Conservation (phyloP, 37 sponge, comb jelly and placozoan genomes). For the Halichondria panicea region DNA sequence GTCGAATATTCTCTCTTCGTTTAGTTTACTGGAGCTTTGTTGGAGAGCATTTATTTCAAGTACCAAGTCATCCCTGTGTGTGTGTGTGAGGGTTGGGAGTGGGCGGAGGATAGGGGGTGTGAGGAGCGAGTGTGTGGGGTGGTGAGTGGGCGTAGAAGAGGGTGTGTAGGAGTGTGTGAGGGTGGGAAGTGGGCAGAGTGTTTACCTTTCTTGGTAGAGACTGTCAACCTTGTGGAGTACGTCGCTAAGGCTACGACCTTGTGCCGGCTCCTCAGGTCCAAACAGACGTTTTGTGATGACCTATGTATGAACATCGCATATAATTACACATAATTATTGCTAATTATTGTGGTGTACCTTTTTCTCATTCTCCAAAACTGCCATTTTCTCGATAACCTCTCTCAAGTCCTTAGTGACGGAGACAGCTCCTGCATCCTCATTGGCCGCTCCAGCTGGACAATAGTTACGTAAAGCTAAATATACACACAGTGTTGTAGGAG, state of each 20-base stretch:
- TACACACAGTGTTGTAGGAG: too few species aligned
- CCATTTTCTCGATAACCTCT: constrained; percentile 11
- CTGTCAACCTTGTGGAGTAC: constrained; percentile 32
- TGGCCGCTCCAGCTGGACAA: neutral
- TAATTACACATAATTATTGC: neutral
- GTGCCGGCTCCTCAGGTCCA: constrained; percentile 15
- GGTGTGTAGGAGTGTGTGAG: neutral
- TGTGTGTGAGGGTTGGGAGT: neutral
- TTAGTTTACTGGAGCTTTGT: constrained; percentile 33
- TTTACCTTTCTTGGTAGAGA: constrained; percentile 23
- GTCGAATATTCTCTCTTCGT: constrained; percentile 54
- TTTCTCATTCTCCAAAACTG: constrained; percentile 32
- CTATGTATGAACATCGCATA: neutral
- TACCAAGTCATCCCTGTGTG: constrained; percentile 22
- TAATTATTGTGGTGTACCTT: constrained; percentile 6
- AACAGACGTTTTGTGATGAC: constrained; percentile 28
- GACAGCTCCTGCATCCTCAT: neutral
- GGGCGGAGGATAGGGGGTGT: neutral
- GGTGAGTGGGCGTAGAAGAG: neutral
- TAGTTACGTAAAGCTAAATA: too few species aligned
- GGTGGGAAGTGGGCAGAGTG: neutral
- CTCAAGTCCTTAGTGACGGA: constrained; percentile 10
- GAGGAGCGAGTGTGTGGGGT: neutral
- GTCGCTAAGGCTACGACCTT: constrained; percentile 6
- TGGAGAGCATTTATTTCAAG: constrained; percentile 53